Evolutionary conservation across 64 coral and sea anemone genomes (phyloP).

Genomic region (Stichodactyla mertensii): DNA sequence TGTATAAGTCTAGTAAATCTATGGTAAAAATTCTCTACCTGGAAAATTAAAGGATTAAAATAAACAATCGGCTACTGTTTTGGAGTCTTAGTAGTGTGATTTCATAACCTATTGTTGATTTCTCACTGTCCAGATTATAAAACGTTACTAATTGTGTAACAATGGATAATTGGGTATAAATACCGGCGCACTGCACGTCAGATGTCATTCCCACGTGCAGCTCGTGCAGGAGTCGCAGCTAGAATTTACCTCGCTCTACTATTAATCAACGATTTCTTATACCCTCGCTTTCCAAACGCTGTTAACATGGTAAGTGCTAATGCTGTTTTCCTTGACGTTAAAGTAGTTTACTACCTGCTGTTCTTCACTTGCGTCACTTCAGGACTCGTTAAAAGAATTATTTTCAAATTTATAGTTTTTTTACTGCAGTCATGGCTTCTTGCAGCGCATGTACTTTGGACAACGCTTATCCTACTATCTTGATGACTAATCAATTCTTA

Average conservation of each 20-base stretch:
- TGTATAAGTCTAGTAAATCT: no score
- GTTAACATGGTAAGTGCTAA: conserved; percentile 5
- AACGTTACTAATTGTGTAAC: conserved; percentile 14
- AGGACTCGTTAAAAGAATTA: not conserved
- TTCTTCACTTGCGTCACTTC: not conserved
- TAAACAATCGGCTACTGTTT: not conserved
- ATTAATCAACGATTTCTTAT: not conserved
- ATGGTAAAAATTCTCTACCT: no score
- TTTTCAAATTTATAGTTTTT: not conserved
- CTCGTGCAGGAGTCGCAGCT: not conserved
- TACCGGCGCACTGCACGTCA: not conserved
- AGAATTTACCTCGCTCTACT: not conserved
- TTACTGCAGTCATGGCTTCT: not conserved
- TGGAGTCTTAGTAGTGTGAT: not conserved
- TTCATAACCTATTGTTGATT: not conserved
- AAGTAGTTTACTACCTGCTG: not conserved
- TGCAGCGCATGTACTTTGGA: not conserved
- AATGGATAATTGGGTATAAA: conserved; percentile 4
- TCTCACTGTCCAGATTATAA: not conserved
- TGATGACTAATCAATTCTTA: not conserved
- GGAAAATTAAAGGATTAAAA: conserved; percentile 2
- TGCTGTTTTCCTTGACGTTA: not conserved
- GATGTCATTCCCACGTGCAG: conserved; percentile 6
- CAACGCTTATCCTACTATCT: not conserved
- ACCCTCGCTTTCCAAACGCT: not conserved